Base-by-base conservation (phyloP, 2,797 vertebrate genomes). In the Meriones psammophilus region DNA sequence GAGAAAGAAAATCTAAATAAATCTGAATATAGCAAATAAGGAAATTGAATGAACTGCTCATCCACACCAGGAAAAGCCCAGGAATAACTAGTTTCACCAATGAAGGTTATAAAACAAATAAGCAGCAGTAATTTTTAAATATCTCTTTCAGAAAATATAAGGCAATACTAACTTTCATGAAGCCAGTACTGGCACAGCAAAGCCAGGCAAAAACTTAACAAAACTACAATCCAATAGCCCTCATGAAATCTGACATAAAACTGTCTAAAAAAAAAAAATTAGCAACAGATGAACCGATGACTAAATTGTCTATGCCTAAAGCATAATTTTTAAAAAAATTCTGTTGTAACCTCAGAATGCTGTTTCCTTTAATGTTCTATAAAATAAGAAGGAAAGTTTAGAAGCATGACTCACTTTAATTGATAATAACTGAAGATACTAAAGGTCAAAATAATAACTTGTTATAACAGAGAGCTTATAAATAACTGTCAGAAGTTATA, bases 391-490 rank as follows among this genome's bases (percentile, higher is more conserved):
- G 46, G 22, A 79, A 39, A 69, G 8, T 91, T 88, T 84, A 84
- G 24, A 83, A 4, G 56, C 22, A 81, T 91, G 14, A 88, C 71
- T 85, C 91, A 89, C 28, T 71, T 96, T 68, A 81, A 81, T 92
- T 95, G 89, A 83, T 73, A 94, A 77, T 73, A 94, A 86, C 0
- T 76, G 17, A 80, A 84, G 15, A 97, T 89, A 81, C 1, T 64
- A 71, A 92, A 10, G n/a, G 83, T 95, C 39, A 88, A 93, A 96
- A 81, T 64, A 88, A 78, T 81, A 92, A 94, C 24, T 74, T 90
- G 66, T 36, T 58, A 58, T 36, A 66, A 60, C 54, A 83, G 46
- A 90, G 85, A 92, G 10, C 3, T 62, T 78, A 1, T 77, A 78
- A 89, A 58, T 58, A 58, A 80, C 22, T 76, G 39, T 17, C 56